Base-by-base conservation (phyloP, 2,888 invertebrate genomes). In the Drosophila percnosoma region DNA sequence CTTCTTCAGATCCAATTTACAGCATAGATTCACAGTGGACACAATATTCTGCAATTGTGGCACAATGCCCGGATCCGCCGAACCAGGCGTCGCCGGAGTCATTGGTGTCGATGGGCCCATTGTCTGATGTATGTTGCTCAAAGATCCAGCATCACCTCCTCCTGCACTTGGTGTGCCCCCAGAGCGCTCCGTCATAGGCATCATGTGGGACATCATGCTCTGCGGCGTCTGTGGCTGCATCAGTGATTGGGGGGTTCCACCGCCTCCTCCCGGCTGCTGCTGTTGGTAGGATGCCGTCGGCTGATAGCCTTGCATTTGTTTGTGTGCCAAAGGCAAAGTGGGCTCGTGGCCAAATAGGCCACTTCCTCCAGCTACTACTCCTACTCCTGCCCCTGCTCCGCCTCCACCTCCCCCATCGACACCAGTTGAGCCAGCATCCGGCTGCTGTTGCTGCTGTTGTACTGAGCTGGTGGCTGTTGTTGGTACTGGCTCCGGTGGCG, bases 21-120 rank as follows among this genome's bases (percentile, higher is more conserved):
- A 99, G 88, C 96, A 97, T 61, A 99, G 94, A 93, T 99, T 99
- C 0, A 99, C 99, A 7, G 99, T 99, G 54, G 99, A 98, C 0
- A 99, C 99, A 90, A 99, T 99, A 91, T 99, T 99, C 92, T 93
- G 92, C 55, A 92, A 65, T 91, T 98, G 98, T 31, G 99, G 99
- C 68, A 98, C 95, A 87, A 99, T 98, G 60, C 98, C 98, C 62
- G 98, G 98, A 93, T 98, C 98, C 13, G 97, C 97, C 0, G 98
- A 98, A 68, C 96, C 96, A 42, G 98, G 98, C 11, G 98, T 98
- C 96, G 98, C 97, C 1, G 98, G 97, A n/a, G 96, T 96, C 92
- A 96, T 96, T 1, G 97, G 97, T 66, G 95, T 95, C 45, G 94
- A 94, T 66, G 96, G 95, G 24, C 96, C 95, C 95, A 96, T 95